Evolutionary conservation across 1,140 invertebrate species (phyloP).

Genomic region (Anastrepha ludens): DNA sequence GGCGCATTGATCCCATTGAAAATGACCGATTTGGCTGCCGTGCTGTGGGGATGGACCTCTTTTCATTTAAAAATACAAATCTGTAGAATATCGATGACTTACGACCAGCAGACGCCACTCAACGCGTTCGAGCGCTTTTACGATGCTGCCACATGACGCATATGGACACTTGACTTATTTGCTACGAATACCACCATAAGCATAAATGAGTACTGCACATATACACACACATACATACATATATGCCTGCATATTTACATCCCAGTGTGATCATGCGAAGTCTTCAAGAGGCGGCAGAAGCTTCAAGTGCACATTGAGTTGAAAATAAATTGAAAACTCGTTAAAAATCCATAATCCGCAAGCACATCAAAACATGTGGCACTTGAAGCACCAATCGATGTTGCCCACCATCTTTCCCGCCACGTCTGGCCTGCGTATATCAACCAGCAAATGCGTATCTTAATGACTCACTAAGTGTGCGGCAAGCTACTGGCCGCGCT

Average conservation of each 20-base stretch:
- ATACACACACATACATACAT: not conserved
- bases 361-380: slow-evolving; percentile 53
- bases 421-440: not conserved
- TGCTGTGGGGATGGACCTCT: not conserved
- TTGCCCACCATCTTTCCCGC: not conserved
- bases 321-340: slow-evolving; percentile 73
- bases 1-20: not conserved
- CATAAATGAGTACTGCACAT: not conserved
- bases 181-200: not conserved
- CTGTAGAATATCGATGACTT: slow-evolving; percentile 6
- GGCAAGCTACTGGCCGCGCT: not conserved
- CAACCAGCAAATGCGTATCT: slow-evolving; percentile 30
- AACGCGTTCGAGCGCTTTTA: slow-evolving; percentile 36
- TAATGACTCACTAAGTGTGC: slow-evolving; percentile 51
- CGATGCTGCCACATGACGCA: slow-evolving; percentile 38
- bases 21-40: not conserved
- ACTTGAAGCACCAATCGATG: slow-evolving; percentile 4
- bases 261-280: slow-evolving; percentile 23
- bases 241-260: not conserved
- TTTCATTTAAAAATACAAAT: slow-evolving; percentile 17
- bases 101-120: slow-evolving; percentile 50
- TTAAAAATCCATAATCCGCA: slow-evolving; percentile 72
- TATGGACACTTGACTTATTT: not conserved
- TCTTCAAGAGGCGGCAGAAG: slow-evolving; percentile 30
- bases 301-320: slow-evolving; percentile 42